A percentile compares a stretch with the other conserved stretches of the same genome.
Conservation (phyloP, 2,113 vertebrate species). For the Scomber colias region DNA sequence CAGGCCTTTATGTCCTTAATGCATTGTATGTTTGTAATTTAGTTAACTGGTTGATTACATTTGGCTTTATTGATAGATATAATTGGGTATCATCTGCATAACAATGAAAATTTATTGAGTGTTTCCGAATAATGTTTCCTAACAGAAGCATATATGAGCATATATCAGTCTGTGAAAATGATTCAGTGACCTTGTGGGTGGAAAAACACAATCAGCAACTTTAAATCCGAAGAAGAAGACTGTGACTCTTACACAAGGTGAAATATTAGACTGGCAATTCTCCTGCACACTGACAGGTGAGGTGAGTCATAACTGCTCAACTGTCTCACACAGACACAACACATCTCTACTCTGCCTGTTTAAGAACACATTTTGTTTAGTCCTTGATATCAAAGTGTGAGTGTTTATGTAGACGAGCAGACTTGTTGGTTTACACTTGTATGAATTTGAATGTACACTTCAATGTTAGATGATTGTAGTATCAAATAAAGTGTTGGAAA, state of each 20-base stretch:
- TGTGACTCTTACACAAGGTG: neutral
- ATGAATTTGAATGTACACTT: neutral
- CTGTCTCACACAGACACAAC: neutral
- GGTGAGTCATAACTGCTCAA: neutral
- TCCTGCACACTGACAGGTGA: neutral
- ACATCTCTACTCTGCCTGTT: neutral
- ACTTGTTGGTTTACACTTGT: too few species aligned
- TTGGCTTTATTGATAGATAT: too few species aligned
- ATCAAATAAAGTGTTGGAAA: too few species aligned
- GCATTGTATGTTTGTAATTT: too few species aligned
- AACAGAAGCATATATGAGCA: too few species aligned
- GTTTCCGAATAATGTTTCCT: too few species aligned
- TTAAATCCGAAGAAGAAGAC: constrained; percentile 9
- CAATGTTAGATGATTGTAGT: too few species aligned
- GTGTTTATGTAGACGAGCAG: too few species aligned
- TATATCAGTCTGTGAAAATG: neutral
- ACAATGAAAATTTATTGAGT: too few species aligned
- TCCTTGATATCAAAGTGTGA: neutral
- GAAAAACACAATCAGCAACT: constrained; percentile 20
- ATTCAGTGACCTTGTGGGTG: neutral
- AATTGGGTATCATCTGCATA: too few species aligned
- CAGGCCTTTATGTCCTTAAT: too few species aligned
- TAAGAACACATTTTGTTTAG: neutral
- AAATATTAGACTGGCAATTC: neutral
- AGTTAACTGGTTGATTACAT: too few species aligned